These are phyloP conservation scores for Branchellion lobata DNA, from an alignment of 2,888 invertebrate genomes.

Conservation along the genomic window DNA sequence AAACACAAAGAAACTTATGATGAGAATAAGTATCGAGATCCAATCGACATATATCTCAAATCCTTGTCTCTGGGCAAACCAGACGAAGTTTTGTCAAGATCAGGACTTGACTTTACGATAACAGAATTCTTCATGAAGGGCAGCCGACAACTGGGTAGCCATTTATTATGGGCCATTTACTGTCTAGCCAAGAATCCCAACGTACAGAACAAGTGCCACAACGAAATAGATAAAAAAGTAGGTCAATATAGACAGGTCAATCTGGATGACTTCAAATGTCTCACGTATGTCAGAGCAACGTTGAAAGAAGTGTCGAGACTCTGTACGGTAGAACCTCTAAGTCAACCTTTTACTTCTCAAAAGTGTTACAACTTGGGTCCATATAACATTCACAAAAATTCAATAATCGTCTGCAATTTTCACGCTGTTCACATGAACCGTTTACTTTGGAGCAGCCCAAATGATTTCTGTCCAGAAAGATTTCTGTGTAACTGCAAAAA, in stretches of 20 bases:
- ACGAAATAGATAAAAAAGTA: constrained; percentile 30
- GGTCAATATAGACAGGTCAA: constrained; percentile 13
- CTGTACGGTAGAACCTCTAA: constrained; percentile 23
- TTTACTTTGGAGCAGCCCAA: constrained; percentile 6
- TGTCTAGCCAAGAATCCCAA: constrained; percentile 11
- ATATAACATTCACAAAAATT: neutral
- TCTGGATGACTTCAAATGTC: constrained; percentile 5
- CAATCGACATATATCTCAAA: constrained; percentile 25
- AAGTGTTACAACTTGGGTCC: constrained; percentile 20
- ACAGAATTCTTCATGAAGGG: constrained; percentile 25
- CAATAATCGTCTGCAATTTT: constrained; percentile 13
- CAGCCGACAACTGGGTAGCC: neutral
- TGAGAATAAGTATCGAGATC: constrained; percentile 12
- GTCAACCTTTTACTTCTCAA: neutral
- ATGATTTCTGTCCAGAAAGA: constrained; percentile 20
- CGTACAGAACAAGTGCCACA: constrained; percentile 33
- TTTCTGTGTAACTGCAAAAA: neutral
- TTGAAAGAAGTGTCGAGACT: constrained; percentile 29
- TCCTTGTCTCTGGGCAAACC: neutral
- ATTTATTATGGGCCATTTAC: constrained; percentile 31
- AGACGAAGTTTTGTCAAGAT: neutral
- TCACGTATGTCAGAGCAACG: constrained; percentile 13
- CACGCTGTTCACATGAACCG: constrained; percentile 17
- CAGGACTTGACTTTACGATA: constrained; percentile 13
- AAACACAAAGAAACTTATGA: constrained; percentile 2